Conservation (phyloP, 2,113 vertebrate species). For the Trematocara stigmaticum region DNA sequence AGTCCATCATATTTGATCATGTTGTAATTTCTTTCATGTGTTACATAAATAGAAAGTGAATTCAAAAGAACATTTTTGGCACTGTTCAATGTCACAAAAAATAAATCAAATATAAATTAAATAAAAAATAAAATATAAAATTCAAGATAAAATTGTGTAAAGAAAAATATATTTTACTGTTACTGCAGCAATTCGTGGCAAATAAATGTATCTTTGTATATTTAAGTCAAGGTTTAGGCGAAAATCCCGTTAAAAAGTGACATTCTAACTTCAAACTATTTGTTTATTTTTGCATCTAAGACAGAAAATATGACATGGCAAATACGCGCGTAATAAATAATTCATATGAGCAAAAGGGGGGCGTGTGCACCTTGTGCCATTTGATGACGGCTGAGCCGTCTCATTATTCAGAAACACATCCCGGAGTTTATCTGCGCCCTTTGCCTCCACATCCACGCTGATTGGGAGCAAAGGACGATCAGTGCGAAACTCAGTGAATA, state of each 20-base stretch:
- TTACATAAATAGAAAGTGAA: neutral
- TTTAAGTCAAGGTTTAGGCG: neutral
- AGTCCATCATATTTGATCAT: neutral
- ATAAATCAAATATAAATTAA: neutral
- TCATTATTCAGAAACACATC: conserved; percentile 26
- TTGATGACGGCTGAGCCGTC: conserved; percentile 10
- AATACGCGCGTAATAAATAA: conserved; percentile 40
- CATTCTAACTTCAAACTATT: neutral
- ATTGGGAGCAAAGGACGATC: neutral
- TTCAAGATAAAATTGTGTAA: neutral
- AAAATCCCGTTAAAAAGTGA: neutral
- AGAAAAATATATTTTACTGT: fast-evolving
- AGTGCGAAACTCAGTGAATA: conserved; percentile 4
- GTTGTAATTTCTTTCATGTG: neutral
- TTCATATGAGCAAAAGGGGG: conserved; percentile 36
- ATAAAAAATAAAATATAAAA: neutral
- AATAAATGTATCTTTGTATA: neutral
- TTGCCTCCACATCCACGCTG: neutral
- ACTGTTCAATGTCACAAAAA: neutral
- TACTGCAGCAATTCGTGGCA: neutral
- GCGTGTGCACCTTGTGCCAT: conserved; percentile 44
- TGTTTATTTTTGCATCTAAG: neutral
- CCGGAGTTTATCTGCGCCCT: neutral
- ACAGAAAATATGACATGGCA: neutral
- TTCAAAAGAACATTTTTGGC: neutral